These are phyloP conservation scores for Dendrolimus kikuchii DNA, from an alignment of 1,140 invertebrate genomes.

Conservation along the genomic window DNA sequence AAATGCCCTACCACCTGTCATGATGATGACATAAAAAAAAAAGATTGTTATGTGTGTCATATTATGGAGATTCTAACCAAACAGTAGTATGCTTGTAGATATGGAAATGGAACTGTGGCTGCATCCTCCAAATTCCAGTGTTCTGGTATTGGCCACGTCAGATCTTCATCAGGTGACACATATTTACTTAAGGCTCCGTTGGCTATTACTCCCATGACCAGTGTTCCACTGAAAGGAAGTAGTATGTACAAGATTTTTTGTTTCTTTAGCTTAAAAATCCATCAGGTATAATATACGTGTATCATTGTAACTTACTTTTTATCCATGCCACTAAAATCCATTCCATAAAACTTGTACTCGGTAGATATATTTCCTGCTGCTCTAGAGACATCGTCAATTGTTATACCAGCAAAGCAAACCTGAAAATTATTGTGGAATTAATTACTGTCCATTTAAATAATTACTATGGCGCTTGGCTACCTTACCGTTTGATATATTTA, in stretches of 20 bases:
- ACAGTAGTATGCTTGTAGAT: conserved; percentile 63
- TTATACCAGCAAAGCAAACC: conserved; percentile 21
- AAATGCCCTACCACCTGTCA: too few relatives aligned
- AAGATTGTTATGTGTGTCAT: too few relatives aligned
- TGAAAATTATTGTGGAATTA: conserved; percentile 6
- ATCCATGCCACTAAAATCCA: conserved; percentile 26
- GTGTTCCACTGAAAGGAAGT: conserved; percentile 13
- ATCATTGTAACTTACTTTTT: conserved; percentile 12
- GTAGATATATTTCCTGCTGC: conserved; percentile 1
- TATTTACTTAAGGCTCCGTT: conserved; percentile 9
- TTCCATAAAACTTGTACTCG: conserved; percentile 11
- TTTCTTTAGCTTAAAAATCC: neutral
- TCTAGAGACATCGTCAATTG: conserved; percentile 15
- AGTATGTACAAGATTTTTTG: neutral
- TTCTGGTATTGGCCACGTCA: conserved; percentile 80
- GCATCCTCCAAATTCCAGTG: conserved; percentile 83
- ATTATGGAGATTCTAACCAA: conserved; percentile 38
- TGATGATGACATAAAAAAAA: too few relatives aligned
- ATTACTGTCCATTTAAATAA: neutral
- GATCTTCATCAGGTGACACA: conserved; percentile 21
- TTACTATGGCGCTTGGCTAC: too few relatives aligned
- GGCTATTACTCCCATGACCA: conserved; percentile 25
- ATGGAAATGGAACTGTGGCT: conserved; percentile 78
- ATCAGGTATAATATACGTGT: neutral
- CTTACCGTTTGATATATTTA: too few relatives aligned